phyloP scores from a whole-genome alignment of 2,797 vertebrate genomes.

The Trichosurus vulpecula region DNA sequence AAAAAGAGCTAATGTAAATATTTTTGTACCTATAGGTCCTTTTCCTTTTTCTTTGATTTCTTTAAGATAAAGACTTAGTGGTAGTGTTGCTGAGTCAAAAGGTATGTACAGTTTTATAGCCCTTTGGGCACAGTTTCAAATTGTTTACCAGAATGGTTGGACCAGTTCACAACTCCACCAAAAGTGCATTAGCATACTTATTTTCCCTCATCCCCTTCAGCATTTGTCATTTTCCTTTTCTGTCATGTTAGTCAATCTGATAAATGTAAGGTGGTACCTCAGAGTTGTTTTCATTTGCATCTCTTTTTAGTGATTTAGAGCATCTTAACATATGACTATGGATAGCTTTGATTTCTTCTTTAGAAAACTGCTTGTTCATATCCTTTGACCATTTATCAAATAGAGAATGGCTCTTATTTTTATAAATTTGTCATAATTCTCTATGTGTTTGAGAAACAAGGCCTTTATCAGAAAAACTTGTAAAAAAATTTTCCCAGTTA shows the following conservation, averaged over 20 bases:
- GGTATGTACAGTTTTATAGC: background rate
- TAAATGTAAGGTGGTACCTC: background rate
- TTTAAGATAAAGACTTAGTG: background rate
- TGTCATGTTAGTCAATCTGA: background rate
- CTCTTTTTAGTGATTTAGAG: background rate
- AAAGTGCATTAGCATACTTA: background rate
- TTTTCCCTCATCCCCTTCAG: background rate
- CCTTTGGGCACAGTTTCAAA: background rate
- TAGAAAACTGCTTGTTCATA: background rate
- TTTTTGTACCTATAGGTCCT: background rate
- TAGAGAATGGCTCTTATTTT: background rate
- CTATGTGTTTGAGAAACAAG: background rate
- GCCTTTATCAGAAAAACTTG: background rate
- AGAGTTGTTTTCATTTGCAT: background rate
- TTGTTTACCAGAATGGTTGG: background rate
- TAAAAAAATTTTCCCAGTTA: background rate
- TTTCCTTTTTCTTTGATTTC: background rate
- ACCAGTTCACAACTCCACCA: background rate
- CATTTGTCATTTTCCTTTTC: background rate
- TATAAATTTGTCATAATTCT: background rate
- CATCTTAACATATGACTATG: background rate
- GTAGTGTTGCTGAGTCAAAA: background rate
- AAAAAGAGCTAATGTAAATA: background rate
- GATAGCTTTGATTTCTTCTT: background rate
- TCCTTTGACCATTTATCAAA: background rate